Conservation (phyloP, 35 echinoderm and acorn worm species). For the Strongylocentrotus purpuratus region DNA sequence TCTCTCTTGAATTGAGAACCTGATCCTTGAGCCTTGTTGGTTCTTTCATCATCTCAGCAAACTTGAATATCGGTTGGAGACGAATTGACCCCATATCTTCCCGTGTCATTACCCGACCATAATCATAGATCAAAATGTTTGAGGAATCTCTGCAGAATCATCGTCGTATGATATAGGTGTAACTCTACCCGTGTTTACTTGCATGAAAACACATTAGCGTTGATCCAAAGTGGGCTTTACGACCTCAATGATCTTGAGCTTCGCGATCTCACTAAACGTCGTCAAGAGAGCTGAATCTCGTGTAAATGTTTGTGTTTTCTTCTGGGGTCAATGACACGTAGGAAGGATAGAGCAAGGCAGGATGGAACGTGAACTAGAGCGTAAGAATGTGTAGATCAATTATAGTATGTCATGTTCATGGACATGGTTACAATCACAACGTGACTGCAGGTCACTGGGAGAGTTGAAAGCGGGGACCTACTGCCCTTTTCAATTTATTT, state of each 20-base stretch:
- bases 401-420: background rate
- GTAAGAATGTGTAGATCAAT: background rate
- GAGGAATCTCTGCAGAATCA: background rate
- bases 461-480: background rate
- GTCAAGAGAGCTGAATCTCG: background rate
- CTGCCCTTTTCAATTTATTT: background rate
- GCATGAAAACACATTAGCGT: slow-evolving; percentile 11
- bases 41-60: background rate
- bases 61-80: background rate
- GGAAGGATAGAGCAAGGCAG: background rate
- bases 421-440: background rate
- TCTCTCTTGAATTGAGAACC: background rate
- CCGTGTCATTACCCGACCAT: background rate
- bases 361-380: background rate
- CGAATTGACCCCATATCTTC: background rate
- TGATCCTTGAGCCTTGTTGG: background rate
- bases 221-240: background rate
- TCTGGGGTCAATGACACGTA: background rate
- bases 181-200: background rate
- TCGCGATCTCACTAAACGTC: background rate
- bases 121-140: background rate
- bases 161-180: background rate
- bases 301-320: background rate
- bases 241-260: background rate
- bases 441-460: background rate